Base-by-base conservation (phyloP, 2,113 vertebrate species). In the Pteruthius melanotis region DNA sequence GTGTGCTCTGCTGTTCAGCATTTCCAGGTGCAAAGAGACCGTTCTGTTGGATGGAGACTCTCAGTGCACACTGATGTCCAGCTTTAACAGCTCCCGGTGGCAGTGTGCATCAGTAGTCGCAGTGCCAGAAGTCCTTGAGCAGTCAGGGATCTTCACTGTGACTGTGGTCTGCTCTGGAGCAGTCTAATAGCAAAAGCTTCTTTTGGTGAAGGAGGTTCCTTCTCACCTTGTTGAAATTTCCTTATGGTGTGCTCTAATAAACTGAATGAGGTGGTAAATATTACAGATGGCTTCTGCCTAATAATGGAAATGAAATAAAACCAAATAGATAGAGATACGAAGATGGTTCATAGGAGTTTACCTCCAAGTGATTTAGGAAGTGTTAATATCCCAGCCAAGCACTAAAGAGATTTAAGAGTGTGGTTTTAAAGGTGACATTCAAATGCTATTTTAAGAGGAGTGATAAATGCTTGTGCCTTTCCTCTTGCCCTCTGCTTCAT, bases 381-480 rank as follows among this genome's bases (percentile, higher is more conserved):
- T 89, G 95, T 95, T 96, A 97, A 97, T 96, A 93, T 95, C 83
- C 47, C 39, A 94, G 89, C 69, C 1, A 0, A 91, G 77, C 80
- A 75, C 83, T 91, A 59, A 96, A 94, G 94, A 95, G 94, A 95
- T 96, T 91, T 95, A 95, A 94, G 89, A 91, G 95, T 56, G 64
- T 95, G 77, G 60, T 96, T 97, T 96, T 96, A 96, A 93, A 97
- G 96, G 93, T 97, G 96, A 96, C 96, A 97, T 95, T 97, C 94
- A 97, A 96, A 96, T 96, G 95, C 96, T 97, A 96, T 97, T 97
- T 97, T 97, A 97, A 92, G 96, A 96, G 95, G 77, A 95, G 96
- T 97, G 96, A 97, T 97, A 97, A 96, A 96, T 97, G 95, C 93
- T 81, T 91, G 86, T 91, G 89, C 86, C 90, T 96, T 97, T 89